Base-by-base conservation (phyloP, 2,797 vertebrate genomes). In the Moxostoma hubbsi region DNA sequence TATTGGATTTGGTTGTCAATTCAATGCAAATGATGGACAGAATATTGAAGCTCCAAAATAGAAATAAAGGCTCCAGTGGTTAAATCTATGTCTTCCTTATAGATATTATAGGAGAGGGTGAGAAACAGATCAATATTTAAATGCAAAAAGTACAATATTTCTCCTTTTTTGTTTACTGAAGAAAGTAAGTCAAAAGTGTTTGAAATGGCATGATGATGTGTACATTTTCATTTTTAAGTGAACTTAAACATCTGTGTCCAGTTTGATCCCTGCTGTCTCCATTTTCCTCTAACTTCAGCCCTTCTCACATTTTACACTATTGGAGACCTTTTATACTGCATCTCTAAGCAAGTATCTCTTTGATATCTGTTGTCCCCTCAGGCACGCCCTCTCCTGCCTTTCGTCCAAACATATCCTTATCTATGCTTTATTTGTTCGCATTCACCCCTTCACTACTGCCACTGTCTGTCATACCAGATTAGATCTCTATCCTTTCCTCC, bases 301-400 rank as follows among this genome's bases (percentile, higher is more conserved):
- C 63, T 79, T 73, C 53, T 46, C 12, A 18, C 71, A 66, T 36
- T 36, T n/a, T 5, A 43, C 62, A 64, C 13, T 45, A 7, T 9
- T 7, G 8, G 13, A 64, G 45, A 64, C 12, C 49, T 66, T 66
- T 73, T 1, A 0, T 9, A 6, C 6, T 51, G 11, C 15, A 45
- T 53, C 13, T 71, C 64, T 63, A 51, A 51, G 58, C 49, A 68
- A 66, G 57, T 13, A 15, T 64, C 70, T 81, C 46, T 62, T 72
- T 77, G 77, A 54, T 54, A 63, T 54, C 36, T 65, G 57, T 49
- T 70, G 67, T 65, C 71, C 59, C 75, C 59, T 54, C 11, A 4
- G 57, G 67, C 49, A 2, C 46, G 24, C 9, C 63, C 5, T 45
- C 74, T 74, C 36, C 36, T 36, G 0, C 36, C 36, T 36, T 36